A percentile compares a stretch with the other conserved stretches of the same genome.
Conservation (phyloP, 2,797 vertebrate genomes). For the Crenuchus spilurus region DNA sequence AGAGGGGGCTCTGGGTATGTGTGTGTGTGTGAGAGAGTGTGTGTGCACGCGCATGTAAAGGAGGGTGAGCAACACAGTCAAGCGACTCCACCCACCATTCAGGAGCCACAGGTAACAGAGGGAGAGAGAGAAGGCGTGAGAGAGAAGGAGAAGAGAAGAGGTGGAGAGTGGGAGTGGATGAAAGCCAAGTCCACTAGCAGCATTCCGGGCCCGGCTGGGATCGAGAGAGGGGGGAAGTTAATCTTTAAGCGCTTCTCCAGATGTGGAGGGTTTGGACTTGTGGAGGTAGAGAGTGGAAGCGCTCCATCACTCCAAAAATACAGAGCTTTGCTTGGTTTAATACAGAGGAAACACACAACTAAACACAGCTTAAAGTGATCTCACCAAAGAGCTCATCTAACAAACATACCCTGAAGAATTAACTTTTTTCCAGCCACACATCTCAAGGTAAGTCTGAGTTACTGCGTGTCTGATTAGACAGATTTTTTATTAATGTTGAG, state of each 20-base stretch:
- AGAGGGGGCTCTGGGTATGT: no score
- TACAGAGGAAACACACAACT: conserved; percentile 29
- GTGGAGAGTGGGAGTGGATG: conserved; percentile 35
- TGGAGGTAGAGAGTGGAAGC: conserved; percentile 42
- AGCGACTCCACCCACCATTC: background rate
- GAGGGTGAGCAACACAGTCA: no score
- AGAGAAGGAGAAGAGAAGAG: background rate
- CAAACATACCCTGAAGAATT: background rate
- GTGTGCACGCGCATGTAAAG: no score
- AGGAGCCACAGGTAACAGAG: conserved; percentile 27
- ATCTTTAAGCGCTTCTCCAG: conserved; percentile 62
- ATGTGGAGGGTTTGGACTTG: conserved; percentile 53
- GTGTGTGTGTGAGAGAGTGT: no score
- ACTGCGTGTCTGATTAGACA: conserved; percentile 11
- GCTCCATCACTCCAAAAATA: conserved; percentile 41
- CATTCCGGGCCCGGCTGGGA: no score
- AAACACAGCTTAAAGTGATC: background rate
- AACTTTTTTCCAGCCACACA: conserved; percentile 20
- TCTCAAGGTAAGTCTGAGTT: conserved; percentile 52
- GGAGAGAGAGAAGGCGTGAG: background rate
- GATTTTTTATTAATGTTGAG: conserved; percentile 26
- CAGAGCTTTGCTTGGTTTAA: background rate
- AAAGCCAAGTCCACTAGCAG: conserved; percentile 45
- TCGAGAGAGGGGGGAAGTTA: no score
- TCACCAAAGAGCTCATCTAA: conserved; percentile 5